These are phyloP conservation scores for Fistularia tabacaria DNA, from an alignment of 2,797 vertebrate genomes.

Conservation along the genomic window DNA sequence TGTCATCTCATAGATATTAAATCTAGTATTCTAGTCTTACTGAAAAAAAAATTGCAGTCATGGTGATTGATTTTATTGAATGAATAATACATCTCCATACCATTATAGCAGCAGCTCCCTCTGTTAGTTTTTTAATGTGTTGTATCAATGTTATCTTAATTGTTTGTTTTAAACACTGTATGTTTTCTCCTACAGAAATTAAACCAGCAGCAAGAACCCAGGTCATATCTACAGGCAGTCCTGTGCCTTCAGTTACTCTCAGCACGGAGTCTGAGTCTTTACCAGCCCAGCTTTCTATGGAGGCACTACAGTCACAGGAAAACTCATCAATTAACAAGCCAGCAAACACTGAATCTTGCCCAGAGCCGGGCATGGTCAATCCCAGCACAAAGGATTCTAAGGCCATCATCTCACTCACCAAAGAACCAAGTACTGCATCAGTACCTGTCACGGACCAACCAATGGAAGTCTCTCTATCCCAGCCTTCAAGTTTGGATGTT, in stretches of 20 bases:
- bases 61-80: no score
- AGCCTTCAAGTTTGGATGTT: constrained; percentile 51
- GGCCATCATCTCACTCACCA: constrained; percentile 75
- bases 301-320: constrained; percentile 54
- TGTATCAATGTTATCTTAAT: neutral
- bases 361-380: constrained; percentile 52
- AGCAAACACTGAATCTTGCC: constrained; percentile 60
- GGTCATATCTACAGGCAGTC: constrained; percentile 43
- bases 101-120: no score
- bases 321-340: constrained; percentile 52
- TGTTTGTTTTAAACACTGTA: constrained; percentile 3
- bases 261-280: constrained; percentile 42
- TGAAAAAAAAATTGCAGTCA: no score
- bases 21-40: no score
- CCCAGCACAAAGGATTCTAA: constrained; percentile 73
- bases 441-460: constrained; percentile 68
- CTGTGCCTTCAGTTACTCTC: constrained; percentile 39
- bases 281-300: constrained; percentile 37
- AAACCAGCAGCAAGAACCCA: constrained; percentile 57
- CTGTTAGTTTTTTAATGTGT: no score
- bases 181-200: constrained; percentile 47
- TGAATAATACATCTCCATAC: no score
- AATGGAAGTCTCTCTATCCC: constrained; percentile 67
- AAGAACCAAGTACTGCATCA: constrained; percentile 72
- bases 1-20: no score